phyloP scores from a whole-genome alignment of 2,113 vertebrate species.

The Strix aluco region DNA sequence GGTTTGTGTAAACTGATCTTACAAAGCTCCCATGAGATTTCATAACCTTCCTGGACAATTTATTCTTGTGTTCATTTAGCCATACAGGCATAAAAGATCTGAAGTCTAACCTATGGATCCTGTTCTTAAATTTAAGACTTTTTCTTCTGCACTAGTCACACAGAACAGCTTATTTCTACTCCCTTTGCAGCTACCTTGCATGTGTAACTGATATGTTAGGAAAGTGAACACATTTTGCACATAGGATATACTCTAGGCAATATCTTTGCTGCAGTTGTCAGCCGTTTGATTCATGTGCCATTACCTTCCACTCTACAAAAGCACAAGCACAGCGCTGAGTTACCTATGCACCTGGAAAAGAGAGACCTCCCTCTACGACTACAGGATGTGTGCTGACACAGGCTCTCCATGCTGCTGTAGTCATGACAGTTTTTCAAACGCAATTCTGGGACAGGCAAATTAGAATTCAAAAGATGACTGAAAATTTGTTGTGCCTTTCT shows the following conservation, averaged over 20 bases:
- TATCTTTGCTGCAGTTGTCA: background rate
- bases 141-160: background rate
- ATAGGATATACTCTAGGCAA: background rate
- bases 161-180: background rate
- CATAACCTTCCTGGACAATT: background rate
- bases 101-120: background rate
- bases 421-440: background rate
- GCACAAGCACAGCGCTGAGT: background rate
- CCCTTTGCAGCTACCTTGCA: background rate
- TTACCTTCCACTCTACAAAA: background rate
- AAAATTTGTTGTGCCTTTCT: background rate
- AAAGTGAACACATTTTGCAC: accelerated
- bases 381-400: accelerated
- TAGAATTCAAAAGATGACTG: background rate
- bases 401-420: background rate
- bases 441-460: background rate
- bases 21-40: background rate
- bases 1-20: background rate
- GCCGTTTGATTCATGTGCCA: accelerated
- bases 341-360: background rate
- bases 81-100: background rate
- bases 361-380: background rate
- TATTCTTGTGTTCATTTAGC: background rate
- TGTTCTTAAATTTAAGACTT: background rate
- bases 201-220: accelerated